phyloP scores from a whole-genome alignment of 1,140 invertebrate genomes.

The Leptinotarsa texana region DNA sequence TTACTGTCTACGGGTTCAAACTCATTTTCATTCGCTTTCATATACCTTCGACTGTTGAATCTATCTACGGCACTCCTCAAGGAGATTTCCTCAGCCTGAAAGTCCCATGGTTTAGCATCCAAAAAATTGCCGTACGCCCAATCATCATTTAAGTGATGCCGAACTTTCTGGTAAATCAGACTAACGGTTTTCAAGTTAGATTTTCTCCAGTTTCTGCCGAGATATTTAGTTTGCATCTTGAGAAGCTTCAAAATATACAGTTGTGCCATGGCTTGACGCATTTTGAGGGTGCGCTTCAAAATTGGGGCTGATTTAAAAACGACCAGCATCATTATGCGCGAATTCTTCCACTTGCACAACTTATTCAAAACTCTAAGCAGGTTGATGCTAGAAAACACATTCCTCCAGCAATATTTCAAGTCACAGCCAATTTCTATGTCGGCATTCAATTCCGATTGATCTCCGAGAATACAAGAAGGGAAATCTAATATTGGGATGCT shows the following conservation, averaged over 20 bases:
- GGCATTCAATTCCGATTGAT: constrained; percentile 93
- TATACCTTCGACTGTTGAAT: constrained; percentile 89
- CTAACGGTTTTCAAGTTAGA: constrained; percentile 99
- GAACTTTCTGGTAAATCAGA: constrained; percentile 97
- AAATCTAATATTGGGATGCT: constrained; percentile 94
- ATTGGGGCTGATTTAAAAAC: constrained; percentile 99
- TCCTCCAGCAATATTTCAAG: constrained; percentile 92
- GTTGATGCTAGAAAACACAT: constrained; percentile 98
- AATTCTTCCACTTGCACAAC: constrained; percentile 99
- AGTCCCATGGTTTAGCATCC: constrained; percentile 97
- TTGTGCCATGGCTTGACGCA: constrained; percentile 96
- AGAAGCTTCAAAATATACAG: constrained; percentile 96
- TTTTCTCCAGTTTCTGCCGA: constrained; percentile 98
- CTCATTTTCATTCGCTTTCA: constrained; percentile 60
- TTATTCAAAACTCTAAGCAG: constrained; percentile 96
- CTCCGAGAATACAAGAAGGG: constrained; percentile 93
- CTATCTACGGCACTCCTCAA: constrained; percentile 90
- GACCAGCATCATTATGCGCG: constrained; percentile 99
- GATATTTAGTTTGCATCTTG: constrained; percentile 99
- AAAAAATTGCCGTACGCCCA: constrained; percentile 99
- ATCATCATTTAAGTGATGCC: constrained; percentile 95
- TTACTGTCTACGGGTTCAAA: constrained; percentile 85
- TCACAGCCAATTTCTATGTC: constrained; percentile 89
- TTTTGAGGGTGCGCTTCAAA: constrained; percentile 93
- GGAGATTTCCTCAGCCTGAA: constrained; percentile 96